Base-by-base conservation (phyloP, 2,888 invertebrate species). In the Chymomyza procnemis region DNA sequence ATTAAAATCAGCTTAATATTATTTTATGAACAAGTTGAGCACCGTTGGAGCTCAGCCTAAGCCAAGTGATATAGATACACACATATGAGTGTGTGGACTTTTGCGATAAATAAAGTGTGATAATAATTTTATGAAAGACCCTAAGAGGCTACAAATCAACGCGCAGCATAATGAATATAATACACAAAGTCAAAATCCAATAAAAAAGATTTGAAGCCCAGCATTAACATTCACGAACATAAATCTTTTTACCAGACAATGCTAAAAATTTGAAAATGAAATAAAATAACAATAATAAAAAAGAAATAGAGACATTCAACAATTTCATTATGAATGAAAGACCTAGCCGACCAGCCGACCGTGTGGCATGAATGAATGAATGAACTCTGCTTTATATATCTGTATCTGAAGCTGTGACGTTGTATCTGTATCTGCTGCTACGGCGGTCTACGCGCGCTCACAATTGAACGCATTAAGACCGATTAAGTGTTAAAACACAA, bases 1-100 rank as follows among this genome's bases (percentile, higher is more conserved):
- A 88, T 88, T 88, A 88, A 88, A 88, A 84, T 78, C 86, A 82
- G 87, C 88, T 88, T 88, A 88, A 88, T 79, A 80, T 69, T 69
- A 75, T 74, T 72, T 74, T 76, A 72, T 74, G 71, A 67, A 46
- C 16, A 52, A 18, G 34, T 50, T 62, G 48, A 68, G 41, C 68
- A 68, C 67, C 64, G 48, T 56, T 67, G 75, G 69, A 59, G 61
- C 55, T 54, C 60, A 14, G 26, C 8, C 8, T 52, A 54, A 46
- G 6, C 21, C 18, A 16, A 34, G 22, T 12, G 61, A 55, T 50
- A 50, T 18, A 14, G 19, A 50, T 18, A 18, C n/a, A 18, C 18
- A 4, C 16, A 18, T 30, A 14, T 26, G 58, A 62, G 30, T 34
- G 34, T 34, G 34, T 34, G 9, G 34, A 34, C 34, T 34, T 34